Evolutionary conservation across 2,888 invertebrate species (phyloP).

Genomic region (Arctia plantaginis): DNA sequence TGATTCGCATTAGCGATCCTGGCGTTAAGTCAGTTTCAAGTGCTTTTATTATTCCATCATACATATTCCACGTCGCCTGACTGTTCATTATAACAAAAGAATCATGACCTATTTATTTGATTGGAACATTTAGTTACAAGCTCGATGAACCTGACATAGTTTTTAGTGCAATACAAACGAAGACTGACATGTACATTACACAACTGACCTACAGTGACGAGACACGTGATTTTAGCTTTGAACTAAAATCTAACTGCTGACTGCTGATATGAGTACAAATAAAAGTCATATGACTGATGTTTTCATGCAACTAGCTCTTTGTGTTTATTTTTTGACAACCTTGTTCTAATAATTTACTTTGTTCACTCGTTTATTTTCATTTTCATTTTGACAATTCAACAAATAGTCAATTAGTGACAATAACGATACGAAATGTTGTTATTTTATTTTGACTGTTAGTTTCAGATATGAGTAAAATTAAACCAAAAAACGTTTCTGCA

Average conservation of each 20-base stretch:
- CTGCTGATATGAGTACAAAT: neutral
- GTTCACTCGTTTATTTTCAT: no score
- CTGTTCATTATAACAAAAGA: slow-evolving; percentile 5
- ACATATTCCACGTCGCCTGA: neutral
- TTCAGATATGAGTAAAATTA: no score
- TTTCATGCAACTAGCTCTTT: neutral
- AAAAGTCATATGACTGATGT: neutral
- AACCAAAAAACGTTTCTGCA: no score
- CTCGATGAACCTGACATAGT: slow-evolving; percentile 18
- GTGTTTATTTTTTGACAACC: no score
- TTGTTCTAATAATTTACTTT: no score
- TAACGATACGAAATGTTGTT: no score
- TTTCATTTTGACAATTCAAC: no score
- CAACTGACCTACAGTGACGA: slow-evolving; percentile 10
- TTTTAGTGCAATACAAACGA: slow-evolving; percentile 13
- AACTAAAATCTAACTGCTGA: slow-evolving; percentile 3
- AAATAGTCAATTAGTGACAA: no score
- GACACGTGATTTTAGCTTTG: slow-evolving; percentile 9
- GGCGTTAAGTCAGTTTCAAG: no score
- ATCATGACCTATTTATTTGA: slow-evolving; percentile 21
- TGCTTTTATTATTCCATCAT: neutral
- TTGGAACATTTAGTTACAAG: slow-evolving; percentile 12
- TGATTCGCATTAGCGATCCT: no score
- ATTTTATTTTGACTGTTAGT: no score
- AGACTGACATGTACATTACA: slow-evolving; percentile 12